Evolutionary conservation across 2,888 invertebrate genomes (phyloP), one percentile per base, ranked within the genome.

Genomic region (Idaea straminata): DNA sequence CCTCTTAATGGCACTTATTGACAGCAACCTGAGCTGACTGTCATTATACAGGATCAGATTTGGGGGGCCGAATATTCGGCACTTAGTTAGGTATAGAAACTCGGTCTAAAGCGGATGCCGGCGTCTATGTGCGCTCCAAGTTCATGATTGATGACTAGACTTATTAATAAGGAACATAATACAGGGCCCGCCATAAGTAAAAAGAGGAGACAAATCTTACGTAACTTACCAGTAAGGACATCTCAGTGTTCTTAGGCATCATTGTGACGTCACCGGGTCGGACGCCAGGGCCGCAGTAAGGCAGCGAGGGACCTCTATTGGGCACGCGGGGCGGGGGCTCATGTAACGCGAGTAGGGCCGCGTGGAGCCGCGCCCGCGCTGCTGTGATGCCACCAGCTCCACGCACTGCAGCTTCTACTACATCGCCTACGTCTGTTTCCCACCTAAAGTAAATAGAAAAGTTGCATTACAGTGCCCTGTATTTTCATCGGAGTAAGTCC

Each of bases 281-380:
- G 35, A 93, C 93, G 34, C 93, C 94, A 59, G 94, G 93, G 38
- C 94, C 94, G 77, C 94, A 94, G 83, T 94, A 95, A 68, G 94
- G 94, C 64, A 94, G 88, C 70, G 94, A 92, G 16, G 94, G 94
- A 16, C 93, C 94, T 1, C 92, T 82, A 76, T 92, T 92, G 57
- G 91, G 88, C 60, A 84, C 77, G 38, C 81, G 78, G 5, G 79
- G 81, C 2, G 75, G 66, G 0, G 86, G 80, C 66, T 86, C 87
- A 74, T 88, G 91, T 3, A 92, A 76, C 0, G 92, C 90, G 13
- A 91, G 77, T 5, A 92, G 75, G 0, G 92, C 92, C 0, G 91
- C 92, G 66, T 92, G 92, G 0, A 92, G 81, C 0, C 92, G 82
- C 25, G 91, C 91, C 0, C 91, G 74, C 0, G 92, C 92, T 0